Conservation (phyloP, 2,797 vertebrate species). For the Chiloscyllium punctatum region DNA sequence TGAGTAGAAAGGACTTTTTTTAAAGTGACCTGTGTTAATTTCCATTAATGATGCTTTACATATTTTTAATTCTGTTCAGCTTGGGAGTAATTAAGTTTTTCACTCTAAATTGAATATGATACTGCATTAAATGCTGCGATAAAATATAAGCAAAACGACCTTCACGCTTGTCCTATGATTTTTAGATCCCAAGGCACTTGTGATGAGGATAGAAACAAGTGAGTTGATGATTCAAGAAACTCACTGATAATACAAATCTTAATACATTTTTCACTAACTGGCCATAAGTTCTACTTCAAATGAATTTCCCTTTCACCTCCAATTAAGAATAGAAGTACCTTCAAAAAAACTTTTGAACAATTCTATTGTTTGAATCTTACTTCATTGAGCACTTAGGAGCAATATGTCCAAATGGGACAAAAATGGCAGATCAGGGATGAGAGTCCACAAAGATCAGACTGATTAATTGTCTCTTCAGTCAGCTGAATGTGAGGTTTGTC, state of each 20-base stretch:
- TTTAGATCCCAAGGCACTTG: not conserved
- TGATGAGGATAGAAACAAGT: not conserved
- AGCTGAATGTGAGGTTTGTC: slow-evolving; percentile 27
- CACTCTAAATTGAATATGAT: not conserved
- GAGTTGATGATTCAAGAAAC: not conserved
- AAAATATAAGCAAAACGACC: not conserved
- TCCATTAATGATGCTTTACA: not conserved
- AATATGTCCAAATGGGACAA: not conserved
- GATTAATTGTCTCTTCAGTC: not conserved
- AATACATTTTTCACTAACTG: not conserved
- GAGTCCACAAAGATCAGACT: not conserved
- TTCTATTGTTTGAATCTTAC: not conserved
- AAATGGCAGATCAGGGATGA: not conserved
- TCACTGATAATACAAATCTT: not conserved
- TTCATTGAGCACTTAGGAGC: not conserved
- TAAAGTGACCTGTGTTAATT: not conserved
- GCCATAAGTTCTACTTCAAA: not conserved
- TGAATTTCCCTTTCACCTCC: not conserved
- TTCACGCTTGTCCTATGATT: not conserved
- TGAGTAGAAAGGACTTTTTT: not conserved
- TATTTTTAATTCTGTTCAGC: not conserved
- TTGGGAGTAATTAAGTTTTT: not conserved
- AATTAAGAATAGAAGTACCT: not conserved
- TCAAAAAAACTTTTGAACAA: not conserved
- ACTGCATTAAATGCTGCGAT: not conserved